Base-by-base conservation (phyloP, 1,140 invertebrate species). In the Dryas iulia region DNA sequence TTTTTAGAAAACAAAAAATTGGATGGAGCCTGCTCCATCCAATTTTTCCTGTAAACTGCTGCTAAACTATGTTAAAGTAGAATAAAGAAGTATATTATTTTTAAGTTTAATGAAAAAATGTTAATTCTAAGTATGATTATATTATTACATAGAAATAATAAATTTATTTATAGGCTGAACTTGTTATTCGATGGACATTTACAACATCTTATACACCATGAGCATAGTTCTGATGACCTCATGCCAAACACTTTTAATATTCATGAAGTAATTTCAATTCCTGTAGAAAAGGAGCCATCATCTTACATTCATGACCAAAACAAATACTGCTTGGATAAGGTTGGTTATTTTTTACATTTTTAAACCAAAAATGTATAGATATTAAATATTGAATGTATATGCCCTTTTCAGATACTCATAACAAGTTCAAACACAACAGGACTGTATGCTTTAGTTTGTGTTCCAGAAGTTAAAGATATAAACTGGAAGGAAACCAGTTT, bases 251-350 rank as follows among this genome's bases (percentile, higher is more conserved):
- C 74, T 70, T 88, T 72, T 59, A 86, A 59, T 64, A 75, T 89
- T 21, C 83, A 91, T 77, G 85, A 87, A 53, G 75, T 80, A 24
- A 89, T 90, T 53, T 63, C 79, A 5, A 89, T 92, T 59, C 87
- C 92, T 10, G 88, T 92, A 3, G 89, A 92, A n/a, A 91, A 92
- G 63, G 90, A 92, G 71, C 86, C 92, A 18, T 89, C 94, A 18
- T 95, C 93, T 76, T 94, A 96, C 73, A 96, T 96, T 79, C 96
- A 96, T 79, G 87, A 92, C 11, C 94, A 94, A 65, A 95, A 95
- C 25, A 94, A 95, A 87, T 97, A 97, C 81, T 97, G 96, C 78
- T 92, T 96, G 58, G 96, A 97, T 78, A 96, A 95, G 90, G 95
- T 95, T 25, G 18, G 61, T 64, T 12, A 25, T 56, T 52, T 58